phyloP scores from a whole-genome alignment of 2,797 vertebrate genomes.

The Chelonia mydas region DNA sequence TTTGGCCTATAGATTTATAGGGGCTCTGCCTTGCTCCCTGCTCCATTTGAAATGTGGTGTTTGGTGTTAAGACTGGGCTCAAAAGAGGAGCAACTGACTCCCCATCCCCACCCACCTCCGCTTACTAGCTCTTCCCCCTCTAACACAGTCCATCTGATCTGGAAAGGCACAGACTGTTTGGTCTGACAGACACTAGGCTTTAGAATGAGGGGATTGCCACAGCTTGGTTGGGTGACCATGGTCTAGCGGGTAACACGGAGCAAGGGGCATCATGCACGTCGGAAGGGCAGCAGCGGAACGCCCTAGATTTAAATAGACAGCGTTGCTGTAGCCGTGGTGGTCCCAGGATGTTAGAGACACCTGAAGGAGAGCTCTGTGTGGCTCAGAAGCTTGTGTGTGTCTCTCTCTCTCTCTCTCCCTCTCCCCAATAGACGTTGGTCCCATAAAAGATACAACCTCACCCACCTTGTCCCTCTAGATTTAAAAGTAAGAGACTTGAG shows the following conservation, averaged over 20 bases:
- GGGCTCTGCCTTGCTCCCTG: background rate
- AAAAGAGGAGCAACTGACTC: background rate
- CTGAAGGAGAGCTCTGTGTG: background rate
- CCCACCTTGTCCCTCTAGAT: too few species aligned
- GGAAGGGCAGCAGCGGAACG: rapidly evolving
- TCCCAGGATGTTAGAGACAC: too few species aligned
- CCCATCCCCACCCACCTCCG: rapidly evolving
- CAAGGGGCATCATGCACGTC: rapidly evolving
- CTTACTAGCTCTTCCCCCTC: background rate
- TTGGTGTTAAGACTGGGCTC: background rate
- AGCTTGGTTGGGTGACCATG: rapidly evolving
- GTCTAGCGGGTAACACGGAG: background rate
- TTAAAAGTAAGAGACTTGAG: too few species aligned
- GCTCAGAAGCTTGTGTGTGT: too few species aligned
- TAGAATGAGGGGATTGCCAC: rapidly evolving
- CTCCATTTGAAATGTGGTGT: background rate
- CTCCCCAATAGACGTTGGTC: too few species aligned
- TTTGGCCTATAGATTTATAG: background rate
- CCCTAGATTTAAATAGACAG: too few species aligned
- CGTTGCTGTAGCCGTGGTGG: too few species aligned
- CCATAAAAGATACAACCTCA: too few species aligned
- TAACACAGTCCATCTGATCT: rapidly evolving
- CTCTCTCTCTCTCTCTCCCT: too few species aligned
- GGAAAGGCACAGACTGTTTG: rapidly evolving
- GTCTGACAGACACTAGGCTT: rapidly evolving